Evolutionary conservation across 2,113 vertebrate species (phyloP), one percentile per base, ranked within the genome.

Genomic region (Grantiella picta): DNA sequence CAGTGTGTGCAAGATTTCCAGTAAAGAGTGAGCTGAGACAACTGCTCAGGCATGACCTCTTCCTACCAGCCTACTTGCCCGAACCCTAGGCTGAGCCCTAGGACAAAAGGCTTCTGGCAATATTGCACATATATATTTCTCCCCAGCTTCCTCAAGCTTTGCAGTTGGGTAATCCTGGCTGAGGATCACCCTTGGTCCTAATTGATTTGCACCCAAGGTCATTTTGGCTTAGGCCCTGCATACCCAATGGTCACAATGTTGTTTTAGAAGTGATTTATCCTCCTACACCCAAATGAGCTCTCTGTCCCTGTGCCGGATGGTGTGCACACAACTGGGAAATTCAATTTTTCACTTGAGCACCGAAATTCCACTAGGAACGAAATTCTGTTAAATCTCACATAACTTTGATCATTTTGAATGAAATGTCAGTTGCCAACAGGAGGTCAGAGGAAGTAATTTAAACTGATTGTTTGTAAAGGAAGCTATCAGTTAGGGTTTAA

Each of bases 401-500:
- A 82, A 87, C 84, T 92, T 68, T 90, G 94, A 84, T 91, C 10
- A 38, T 89, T 96, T 87, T 10, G 2, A 75, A 75, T 68, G 36
- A 89, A 94, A 77, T 28, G 27, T 73, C 60, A 66, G 57, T 70
- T 86, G 75, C 56, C 77, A 90, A 71, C 44, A 78, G 77, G 68
- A 91, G 85, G 78, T 91, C 91, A 95, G 92, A 93, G 87, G 87
- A 96, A 92, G 92, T 82, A 1, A 83, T 88, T 94, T 92, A 84
- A 93, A 78, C 45, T 63, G 75, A 73, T 49, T 53, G 40, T 31
- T 94, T 89, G 68, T 72, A 95, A 89, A 86, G 83, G 94, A 97
- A 96, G 71, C n/a, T 59, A 81, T 92, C 93, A 73, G 61, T 86
- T 94, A 93, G 29, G 23, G 38, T 93, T 95, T 95, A 94, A 91